phyloP scores from a whole-genome alignment of 2,797 vertebrate species.

The Perodicticus potto region DNA sequence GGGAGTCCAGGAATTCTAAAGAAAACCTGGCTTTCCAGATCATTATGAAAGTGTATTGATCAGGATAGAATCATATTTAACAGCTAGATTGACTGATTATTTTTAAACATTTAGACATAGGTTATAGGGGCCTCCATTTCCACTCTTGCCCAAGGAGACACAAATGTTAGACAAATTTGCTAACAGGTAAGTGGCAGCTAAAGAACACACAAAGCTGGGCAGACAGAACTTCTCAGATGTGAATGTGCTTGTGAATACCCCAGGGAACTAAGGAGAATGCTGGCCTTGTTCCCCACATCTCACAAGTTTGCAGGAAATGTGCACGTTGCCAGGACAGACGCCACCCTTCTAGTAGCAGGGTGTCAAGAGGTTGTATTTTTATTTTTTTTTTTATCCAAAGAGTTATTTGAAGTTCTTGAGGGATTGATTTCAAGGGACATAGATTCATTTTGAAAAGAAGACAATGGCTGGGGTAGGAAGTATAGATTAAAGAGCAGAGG shows the following conservation, averaged over 20 bases:
- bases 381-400: constrained; percentile 34
- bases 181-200: not conserved
- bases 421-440: constrained; percentile 38
- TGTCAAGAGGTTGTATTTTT: not conserved
- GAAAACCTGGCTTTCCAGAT: not conserved
- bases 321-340: not conserved
- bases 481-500: not conserved
- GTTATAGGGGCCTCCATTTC: not conserved
- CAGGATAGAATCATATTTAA: constrained; percentile 39
- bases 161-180: not conserved
- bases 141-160: not conserved
- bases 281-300: not conserved
- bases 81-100: not conserved
- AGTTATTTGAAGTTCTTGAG: constrained; percentile 49
- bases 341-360: not conserved
- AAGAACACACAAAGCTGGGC: not conserved
- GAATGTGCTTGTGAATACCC: not conserved
- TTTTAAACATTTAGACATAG: constrained; percentile 36
- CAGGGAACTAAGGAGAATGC: not conserved
- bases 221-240: constrained; percentile 16
- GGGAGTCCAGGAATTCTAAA: not conserved
- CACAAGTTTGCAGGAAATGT: not conserved
- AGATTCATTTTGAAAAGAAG: constrained; percentile 57
- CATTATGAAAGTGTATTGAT: not conserved
- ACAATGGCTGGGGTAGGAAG: not conserved